Evolutionary conservation across 2,888 invertebrate genomes (phyloP), one percentile per base, ranked within the genome.

Genomic region (Tupiocoris notatus): DNA sequence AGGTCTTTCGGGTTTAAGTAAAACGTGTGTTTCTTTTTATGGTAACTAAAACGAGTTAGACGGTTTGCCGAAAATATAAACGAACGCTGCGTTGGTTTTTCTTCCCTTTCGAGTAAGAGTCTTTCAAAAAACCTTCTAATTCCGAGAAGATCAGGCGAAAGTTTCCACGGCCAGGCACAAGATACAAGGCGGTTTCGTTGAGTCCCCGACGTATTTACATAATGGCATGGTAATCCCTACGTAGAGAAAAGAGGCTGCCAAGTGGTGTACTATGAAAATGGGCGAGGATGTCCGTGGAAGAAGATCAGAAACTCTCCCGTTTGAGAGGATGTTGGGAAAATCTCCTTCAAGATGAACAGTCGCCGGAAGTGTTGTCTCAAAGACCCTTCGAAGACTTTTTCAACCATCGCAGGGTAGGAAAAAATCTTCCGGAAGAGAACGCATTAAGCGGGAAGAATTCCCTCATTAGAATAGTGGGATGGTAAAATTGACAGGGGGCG

Each of bases 221-320:
- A 65, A 65, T 65, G 65, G 25, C 39, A 65, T 65, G 65, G 65
- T 65, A 65, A 65, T 65, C 65, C 39, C 39, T 39, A 39, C 39
- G 39, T 39, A 39, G 39, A 39, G 39, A 39, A 39, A 39, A 39
- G 39, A 39, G 39, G 39, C 39, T 39, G 39, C 39, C 39, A 39
- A 39, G 39, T 39, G 39, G 6, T 12, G 39, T 39, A 39, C 39
- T 39, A 39, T 39, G 39, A 39, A 39, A 39, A 39, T 39, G 39
- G 39, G 39, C 39, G 39, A 39, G 39, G 12, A 39, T 39, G 39
- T 39, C 39, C 39, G 39, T 39, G 39, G 39, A 39, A 39, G 39
- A 39, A 39, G 39, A 39, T 39, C 39, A 39, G 39, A 39, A 39
- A 39, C 39, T 39, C 39, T 39, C 39, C 12, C 39, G 39, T 39